Evolutionary conservation across 1,140 invertebrate species (phyloP).

Genomic region (Uloborus diversus): DNA sequence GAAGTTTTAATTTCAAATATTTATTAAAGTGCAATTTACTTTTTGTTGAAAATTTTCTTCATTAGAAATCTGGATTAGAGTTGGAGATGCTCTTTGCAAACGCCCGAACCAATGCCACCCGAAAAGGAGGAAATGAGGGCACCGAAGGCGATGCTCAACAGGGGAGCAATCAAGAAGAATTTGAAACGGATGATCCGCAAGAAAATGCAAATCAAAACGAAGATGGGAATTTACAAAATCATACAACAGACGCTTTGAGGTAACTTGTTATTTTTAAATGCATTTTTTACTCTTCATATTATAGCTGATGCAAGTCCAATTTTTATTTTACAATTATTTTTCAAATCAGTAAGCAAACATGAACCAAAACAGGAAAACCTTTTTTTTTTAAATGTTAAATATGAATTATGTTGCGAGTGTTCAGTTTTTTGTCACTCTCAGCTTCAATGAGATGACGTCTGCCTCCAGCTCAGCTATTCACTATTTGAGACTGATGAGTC

Average conservation of each 20-base stretch:
- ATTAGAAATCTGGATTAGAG: constrained; percentile 50
- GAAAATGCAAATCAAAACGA: constrained; percentile 6
- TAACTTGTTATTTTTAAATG: too few species aligned
- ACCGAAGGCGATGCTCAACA: not conserved
- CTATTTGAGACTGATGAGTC: too few species aligned
- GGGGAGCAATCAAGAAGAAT: not conserved
- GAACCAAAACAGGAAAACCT: not conserved
- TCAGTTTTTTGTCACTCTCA: too few species aligned
- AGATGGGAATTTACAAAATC: constrained; percentile 8
- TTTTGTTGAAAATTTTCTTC: not conserved
- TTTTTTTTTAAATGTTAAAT: not conserved
- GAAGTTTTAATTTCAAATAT: too few species aligned
- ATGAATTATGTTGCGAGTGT: too few species aligned
- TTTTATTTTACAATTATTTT: too few species aligned
- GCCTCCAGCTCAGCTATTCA: too few species aligned
- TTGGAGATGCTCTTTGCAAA: constrained; percentile 52
- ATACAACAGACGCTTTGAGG: constrained; percentile 1
- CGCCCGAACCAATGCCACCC: constrained; percentile 38
- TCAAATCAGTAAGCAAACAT: not conserved
- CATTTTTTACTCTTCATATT: too few species aligned
- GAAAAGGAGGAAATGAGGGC: not conserved
- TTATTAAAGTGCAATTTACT: not conserved
- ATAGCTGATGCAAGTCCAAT: too few species aligned
- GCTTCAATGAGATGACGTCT: too few species aligned
- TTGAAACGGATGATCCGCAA: not conserved